Conservation (phyloP, 2,797 vertebrate species). For the Ficedula albicollis region DNA sequence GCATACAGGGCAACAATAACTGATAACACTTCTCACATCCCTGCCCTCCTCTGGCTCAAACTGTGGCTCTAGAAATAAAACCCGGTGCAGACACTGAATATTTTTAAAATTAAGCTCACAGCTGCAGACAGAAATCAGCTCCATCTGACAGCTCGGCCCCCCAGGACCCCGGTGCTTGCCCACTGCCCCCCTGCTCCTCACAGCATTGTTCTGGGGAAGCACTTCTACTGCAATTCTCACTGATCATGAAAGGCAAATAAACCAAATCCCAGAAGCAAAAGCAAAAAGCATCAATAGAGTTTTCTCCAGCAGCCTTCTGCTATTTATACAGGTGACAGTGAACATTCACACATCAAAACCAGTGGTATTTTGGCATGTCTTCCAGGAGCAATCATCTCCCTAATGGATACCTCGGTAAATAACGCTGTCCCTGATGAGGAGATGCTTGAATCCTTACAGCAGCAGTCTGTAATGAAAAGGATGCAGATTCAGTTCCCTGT, state of each 20-base stretch:
- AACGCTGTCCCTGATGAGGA: neutral
- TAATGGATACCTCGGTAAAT: neutral
- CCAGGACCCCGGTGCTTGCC: fast-evolving
- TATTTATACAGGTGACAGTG: conserved; percentile 55
- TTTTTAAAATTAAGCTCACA: conserved; percentile 7
- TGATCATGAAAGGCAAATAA: conserved; percentile 42
- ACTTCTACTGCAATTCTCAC: neutral
- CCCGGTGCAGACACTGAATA: fast-evolving
- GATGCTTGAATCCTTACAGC: conserved; percentile 1
- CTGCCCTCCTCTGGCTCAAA: neutral
- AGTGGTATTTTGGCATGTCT: conserved; percentile 42
- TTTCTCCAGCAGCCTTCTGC: conserved; percentile 11
- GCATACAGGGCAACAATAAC: neutral
- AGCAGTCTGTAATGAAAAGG: conserved; percentile 25
- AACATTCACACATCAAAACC: conserved; percentile 16
- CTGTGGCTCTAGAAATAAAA: conserved; percentile 2
- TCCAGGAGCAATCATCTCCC: conserved; percentile 34
- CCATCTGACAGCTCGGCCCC: neutral
- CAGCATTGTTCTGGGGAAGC: neutral
- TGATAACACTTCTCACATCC: neutral
- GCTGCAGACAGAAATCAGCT: neutral
- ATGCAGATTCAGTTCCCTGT: conserved; percentile 22
- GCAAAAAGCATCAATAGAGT: neutral
- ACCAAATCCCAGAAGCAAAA: conserved; percentile 17
- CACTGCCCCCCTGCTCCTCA: neutral